Percentiles rank a stretch among this genome's conserved stretches.
phyloP scores from a whole-genome alignment of 1,140 invertebrate species.

The Heliconius hermathena region DNA sequence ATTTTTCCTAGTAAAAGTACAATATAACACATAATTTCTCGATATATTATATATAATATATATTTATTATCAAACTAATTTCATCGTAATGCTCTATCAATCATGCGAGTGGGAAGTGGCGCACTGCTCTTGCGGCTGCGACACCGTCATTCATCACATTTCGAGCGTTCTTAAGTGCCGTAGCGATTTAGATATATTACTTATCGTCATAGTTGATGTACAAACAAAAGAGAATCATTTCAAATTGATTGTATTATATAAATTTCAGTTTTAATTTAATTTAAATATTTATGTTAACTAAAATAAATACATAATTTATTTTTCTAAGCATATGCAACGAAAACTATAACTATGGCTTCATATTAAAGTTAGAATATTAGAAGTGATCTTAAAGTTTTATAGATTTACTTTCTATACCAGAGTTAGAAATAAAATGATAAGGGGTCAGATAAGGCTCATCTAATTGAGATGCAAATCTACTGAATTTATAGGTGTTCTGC shows the following conservation, averaged over 20 bases:
- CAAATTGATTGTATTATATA: no score
- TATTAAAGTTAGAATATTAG: neutral
- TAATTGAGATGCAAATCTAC: conserved; percentile 41
- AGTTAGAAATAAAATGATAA: conserved; percentile 30
- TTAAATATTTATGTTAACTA: no score
- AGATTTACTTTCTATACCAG: neutral
- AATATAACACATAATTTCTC: neutral
- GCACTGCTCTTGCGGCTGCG: conserved; percentile 48
- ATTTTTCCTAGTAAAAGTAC: neutral
- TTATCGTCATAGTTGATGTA: conserved; percentile 45
- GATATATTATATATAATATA: neutral
- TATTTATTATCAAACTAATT: conserved; percentile 34
- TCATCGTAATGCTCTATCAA: conserved; percentile 67
- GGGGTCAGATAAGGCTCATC: conserved; percentile 30
- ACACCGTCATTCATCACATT: conserved; percentile 73
- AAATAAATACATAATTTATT: no score
- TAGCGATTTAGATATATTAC: conserved; percentile 55
- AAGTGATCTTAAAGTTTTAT: neutral
- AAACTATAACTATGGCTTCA: no score
- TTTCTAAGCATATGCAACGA: no score
- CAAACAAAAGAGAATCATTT: conserved; percentile 41
- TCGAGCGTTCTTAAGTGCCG: conserved; percentile 73
- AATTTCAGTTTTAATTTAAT: neutral
- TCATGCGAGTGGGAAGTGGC: conserved; percentile 53
- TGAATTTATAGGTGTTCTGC: conserved; percentile 34